phyloP scores from a whole-genome alignment of 2,797 vertebrate species.

The Cuculus canorus region DNA sequence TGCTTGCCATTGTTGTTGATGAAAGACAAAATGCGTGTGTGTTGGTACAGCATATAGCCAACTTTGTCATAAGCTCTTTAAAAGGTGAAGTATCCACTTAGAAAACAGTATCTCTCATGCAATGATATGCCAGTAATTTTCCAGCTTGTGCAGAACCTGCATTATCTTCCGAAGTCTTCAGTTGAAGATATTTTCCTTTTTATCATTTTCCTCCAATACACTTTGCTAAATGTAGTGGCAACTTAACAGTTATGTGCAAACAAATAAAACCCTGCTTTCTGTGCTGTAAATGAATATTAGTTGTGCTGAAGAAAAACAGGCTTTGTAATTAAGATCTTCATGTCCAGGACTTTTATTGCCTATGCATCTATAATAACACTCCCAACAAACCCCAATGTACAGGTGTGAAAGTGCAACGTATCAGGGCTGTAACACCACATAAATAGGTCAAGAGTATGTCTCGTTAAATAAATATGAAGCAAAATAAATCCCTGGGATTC shows the following conservation, averaged over 20 bases:
- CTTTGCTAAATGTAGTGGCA: constrained; percentile 23
- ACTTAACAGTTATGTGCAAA: constrained; percentile 48
- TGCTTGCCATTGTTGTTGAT: constrained; percentile 54
- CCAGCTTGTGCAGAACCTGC: constrained; percentile 40
- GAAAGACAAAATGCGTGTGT: constrained; percentile 62
- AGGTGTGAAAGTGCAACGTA: background rate
- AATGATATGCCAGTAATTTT: constrained; percentile 67
- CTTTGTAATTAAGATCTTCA: constrained; percentile 37
- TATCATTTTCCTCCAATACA: background rate
- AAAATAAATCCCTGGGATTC: background rate
- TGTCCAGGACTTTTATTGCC: background rate
- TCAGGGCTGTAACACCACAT: background rate
- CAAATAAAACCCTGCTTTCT: background rate
- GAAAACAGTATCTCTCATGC: constrained; percentile 60
- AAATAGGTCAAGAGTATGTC: background rate
- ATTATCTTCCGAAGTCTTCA: constrained; percentile 36
- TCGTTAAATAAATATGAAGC: background rate
- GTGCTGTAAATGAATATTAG: background rate
- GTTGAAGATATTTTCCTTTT: constrained; percentile 26
- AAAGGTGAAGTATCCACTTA: constrained; percentile 73
- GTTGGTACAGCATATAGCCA: constrained; percentile 32
- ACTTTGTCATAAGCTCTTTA: constrained; percentile 64
- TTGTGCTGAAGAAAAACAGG: constrained; percentile 4
- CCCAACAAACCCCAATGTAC: background rate
- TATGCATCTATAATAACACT: background rate